Evolutionary conservation across 2,113 vertebrate genomes (phyloP).

Genomic region (Hoplias malabaricus): DNA sequence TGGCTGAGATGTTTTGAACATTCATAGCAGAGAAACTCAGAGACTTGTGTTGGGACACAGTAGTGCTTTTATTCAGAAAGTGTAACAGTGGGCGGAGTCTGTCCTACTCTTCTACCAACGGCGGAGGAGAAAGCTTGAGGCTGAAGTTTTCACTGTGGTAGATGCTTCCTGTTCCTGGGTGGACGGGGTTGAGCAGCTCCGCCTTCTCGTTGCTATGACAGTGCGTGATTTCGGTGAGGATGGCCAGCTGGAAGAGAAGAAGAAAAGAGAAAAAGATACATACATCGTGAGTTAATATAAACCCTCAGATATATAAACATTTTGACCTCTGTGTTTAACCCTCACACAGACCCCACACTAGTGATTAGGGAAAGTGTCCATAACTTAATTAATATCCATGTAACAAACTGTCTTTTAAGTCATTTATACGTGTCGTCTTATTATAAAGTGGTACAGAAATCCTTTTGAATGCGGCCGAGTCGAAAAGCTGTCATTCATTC

Average conservation of each 20-base stretch:
- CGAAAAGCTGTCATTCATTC: no score
- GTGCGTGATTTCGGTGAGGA: constrained; percentile 84
- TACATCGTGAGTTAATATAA: not conserved
- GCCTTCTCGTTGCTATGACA: constrained; percentile 74
- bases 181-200: constrained; percentile 68
- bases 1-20: no score
- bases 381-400: no score
- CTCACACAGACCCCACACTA: no score
- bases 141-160: constrained; percentile 88
- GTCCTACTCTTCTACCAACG: constrained; percentile 81
- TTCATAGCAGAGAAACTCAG: no score
- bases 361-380: no score
- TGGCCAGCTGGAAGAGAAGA: constrained; percentile 79
- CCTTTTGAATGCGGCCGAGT: no score
- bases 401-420: no score
- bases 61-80: constrained; percentile 41
- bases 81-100: constrained; percentile 24
- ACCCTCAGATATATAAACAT: constrained; percentile 1
- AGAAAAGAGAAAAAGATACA: not conserved
- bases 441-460: no score
- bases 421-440: no score
- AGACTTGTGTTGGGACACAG: constrained; percentile 16
- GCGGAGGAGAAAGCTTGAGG: constrained; percentile 86
- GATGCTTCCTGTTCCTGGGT: constrained; percentile 74
- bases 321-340: no score